Base-by-base conservation (phyloP, 2,113 vertebrate genomes). In the Oceanodroma tethys region DNA sequence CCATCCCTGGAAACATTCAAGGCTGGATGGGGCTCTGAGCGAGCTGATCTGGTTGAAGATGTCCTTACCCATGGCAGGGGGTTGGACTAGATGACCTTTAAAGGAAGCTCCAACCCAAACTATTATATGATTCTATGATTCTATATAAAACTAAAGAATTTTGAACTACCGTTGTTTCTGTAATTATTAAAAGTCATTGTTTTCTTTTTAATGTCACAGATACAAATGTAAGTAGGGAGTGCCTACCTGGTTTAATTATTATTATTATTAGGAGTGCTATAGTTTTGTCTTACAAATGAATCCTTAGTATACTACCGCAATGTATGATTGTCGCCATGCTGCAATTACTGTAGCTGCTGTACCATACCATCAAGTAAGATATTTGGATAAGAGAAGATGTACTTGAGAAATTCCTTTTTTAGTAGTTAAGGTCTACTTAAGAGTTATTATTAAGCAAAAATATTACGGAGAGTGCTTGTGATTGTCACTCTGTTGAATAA, bases 201-300 rank as follows among this genome's bases (percentile, higher is more conserved):
- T 71, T 58, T 40, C 10, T 58, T 13, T 45, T 65, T 43, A 58
- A 22, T 78, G 76, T n/a, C 16, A 50, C 27, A 34, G 21, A 21
- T 40, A 38, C 2, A 86, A 80, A 73, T 10, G 18, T 27, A 36
- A 10, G 2, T 47, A 78, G 4, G 13, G 9, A 86, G 7, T 45
- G 32, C 1, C 1, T 60, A 32, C 1, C 7, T 15, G n/a, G n/a
- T 56, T 36, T 53, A 1, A 17, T 19, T 58, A 16, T 43, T 15
- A 12, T 32, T 32, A 7, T 17, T 15, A 15, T 10, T 42, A 25
- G 2, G 3, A 56, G 1, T 53, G 14, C 7, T 23, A 42, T 8
- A 70, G 7, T 47, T 75, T 59, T 80, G 17, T 55, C 25, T 63
- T 42, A 34, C 3, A 74, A 84, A 65, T 40, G 3, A 2, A 63